These are phyloP conservation scores for Pardalotus punctatus DNA, from an alignment of 2,113 vertebrate genomes.

Conservation along the genomic window DNA sequence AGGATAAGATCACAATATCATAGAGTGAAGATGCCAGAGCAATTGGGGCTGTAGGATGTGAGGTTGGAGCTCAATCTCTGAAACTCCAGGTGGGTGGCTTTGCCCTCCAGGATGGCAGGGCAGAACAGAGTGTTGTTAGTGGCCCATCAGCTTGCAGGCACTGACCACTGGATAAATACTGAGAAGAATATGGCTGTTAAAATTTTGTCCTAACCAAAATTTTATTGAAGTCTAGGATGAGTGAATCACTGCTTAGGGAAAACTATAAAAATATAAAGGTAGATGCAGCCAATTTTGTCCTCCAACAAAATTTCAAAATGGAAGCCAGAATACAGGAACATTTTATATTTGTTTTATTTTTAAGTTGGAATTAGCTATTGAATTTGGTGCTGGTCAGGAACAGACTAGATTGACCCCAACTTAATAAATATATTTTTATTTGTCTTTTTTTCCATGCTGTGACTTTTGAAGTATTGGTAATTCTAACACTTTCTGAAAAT, in stretches of 20 bases:
- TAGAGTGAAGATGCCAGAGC: background rate
- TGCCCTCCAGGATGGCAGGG: background rate
- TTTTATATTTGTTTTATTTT: background rate
- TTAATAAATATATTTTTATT: background rate
- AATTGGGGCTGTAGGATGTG: background rate
- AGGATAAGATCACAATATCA: background rate
- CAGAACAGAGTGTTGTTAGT: background rate
- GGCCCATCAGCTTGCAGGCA: background rate
- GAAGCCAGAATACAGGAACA: background rate
- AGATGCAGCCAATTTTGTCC: background rate
- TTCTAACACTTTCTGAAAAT: background rate
- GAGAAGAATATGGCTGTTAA: background rate
- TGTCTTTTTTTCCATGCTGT: background rate
- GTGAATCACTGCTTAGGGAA: background rate
- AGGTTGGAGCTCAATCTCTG: background rate
- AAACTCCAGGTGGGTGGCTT: background rate
- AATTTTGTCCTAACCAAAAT: background rate
- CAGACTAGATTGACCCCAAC: background rate
- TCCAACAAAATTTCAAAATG: background rate
- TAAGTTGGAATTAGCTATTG: background rate
- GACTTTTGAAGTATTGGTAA: background rate
- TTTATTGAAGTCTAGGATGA: background rate
- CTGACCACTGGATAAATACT: background rate
- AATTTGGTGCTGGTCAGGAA: background rate
- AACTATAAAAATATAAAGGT: background rate